Base-by-base conservation (phyloP, 1,140 invertebrate species). In the Cydia fagiglandana region DNA sequence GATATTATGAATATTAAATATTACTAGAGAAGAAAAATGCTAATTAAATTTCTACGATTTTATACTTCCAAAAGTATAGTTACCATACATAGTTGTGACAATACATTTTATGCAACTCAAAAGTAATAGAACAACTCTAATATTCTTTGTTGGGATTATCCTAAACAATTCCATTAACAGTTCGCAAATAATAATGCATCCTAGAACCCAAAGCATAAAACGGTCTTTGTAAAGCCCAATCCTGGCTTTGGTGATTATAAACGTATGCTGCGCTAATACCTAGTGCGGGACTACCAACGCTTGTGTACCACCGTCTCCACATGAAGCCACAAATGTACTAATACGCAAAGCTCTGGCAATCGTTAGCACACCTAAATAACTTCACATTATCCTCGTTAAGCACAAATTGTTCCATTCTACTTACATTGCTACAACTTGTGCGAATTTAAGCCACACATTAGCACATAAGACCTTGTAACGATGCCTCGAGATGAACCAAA, bases 381-480 rank as follows among this genome's bases (percentile, higher is more conserved):
- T 45, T 41, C 7, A 53, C 66, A 70, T 70, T 70, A 38, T 5
- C 30, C 15, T 41, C 34, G 38, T 70, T 70, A 70, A 70, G 66
- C 66, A 45, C 66, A 70, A 34, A 70, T 38, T 70, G 66, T 70
- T 70, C 28, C 66, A 38, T 41, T 70, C 30, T 41, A 38, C 7
- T 61, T 10, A 61, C 64, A 38, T 70, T 70, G 30, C 34, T 41
- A 41, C 34, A n/a, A 6, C 12, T 34, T 28, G 30, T 13, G 64
- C 28, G 30, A 70, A 38, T 70, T 70, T 38, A 70, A 38, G 66
- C 66, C 10, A 17, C 30, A 68, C 66, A 70, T 70, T 17, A 38
- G 34, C 34, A 70, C 66, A 70, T 70, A 70, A 9, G 30, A 17
- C 66, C 56, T 61, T 24, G 56, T 24, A 61, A 61, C 17, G 10